These are phyloP conservation scores for Ceyx margarethae DNA, from an alignment of 2,113 vertebrate genomes.

Conservation along the genomic window DNA sequence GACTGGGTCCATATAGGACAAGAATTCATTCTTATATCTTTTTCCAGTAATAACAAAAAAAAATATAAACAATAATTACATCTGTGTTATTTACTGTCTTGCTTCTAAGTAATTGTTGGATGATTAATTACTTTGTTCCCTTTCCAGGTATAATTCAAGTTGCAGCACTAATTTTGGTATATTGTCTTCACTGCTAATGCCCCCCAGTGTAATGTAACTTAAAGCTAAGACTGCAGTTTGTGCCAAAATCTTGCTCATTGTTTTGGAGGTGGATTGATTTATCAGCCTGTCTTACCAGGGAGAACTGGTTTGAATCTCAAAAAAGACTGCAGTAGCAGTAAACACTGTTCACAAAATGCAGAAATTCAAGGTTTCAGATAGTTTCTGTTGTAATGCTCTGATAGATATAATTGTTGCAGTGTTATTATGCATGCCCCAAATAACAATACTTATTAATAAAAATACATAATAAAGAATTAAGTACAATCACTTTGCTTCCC, in stretches of 20 bases:
- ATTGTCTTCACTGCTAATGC: neutral
- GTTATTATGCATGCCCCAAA: constrained; percentile 64
- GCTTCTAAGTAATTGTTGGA: neutral
- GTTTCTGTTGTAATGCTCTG: constrained; percentile 50
- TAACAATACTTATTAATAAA: constrained; percentile 45
- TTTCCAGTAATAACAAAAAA: neutral
- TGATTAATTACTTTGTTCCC: neutral
- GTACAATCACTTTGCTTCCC: constrained; percentile 35
- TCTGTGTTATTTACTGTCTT: neutral
- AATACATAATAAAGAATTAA: constrained; percentile 53
- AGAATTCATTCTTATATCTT: neutral
- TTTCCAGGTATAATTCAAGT: neutral
- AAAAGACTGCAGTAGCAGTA: neutral
- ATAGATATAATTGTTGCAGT: constrained; percentile 56
- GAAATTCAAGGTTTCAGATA: constrained; percentile 28
- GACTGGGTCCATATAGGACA: neutral
- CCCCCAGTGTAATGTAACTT: neutral
- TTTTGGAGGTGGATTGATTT: neutral
- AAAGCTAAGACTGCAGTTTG: neutral
- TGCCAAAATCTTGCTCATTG: neutral
- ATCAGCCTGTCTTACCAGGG: neutral
- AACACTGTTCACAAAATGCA: constrained; percentile 11
- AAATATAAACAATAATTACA: neutral
- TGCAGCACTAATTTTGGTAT: neutral
- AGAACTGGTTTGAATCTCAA: neutral